These are phyloP conservation scores for Lottia scabra DNA, from an alignment of 2,888 invertebrate genomes.

Conservation along the genomic window DNA sequence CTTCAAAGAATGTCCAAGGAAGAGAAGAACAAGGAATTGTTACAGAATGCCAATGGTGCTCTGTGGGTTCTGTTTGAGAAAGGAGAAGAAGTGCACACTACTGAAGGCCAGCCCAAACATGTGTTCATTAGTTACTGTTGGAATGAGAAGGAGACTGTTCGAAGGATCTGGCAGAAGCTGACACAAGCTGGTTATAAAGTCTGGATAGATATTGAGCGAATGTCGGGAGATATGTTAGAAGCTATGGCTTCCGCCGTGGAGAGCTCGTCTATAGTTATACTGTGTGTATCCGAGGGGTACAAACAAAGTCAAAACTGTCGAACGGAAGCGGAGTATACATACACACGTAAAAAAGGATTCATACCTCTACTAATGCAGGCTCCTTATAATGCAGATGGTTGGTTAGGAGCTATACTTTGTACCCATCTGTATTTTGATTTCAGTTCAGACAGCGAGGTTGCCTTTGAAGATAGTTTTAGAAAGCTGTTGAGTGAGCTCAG, in stretches of 20 bases:
- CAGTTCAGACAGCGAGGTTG: background rate
- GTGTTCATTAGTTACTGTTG: constrained; percentile 62
- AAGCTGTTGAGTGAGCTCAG: background rate
- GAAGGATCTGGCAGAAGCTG: constrained; percentile 47
- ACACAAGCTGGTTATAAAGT: constrained; percentile 26
- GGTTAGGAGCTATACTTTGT: background rate
- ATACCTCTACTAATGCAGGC: background rate
- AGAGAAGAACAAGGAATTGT: constrained; percentile 36
- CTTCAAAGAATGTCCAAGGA: background rate
- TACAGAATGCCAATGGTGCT: constrained; percentile 50
- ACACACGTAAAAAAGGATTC: background rate
- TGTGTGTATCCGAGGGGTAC: background rate
- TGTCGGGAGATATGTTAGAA: background rate
- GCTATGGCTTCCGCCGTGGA: background rate
- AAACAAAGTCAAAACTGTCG: background rate
- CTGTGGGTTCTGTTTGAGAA: constrained; percentile 50
- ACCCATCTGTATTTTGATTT: background rate
- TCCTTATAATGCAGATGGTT: background rate
- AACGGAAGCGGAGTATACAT: background rate
- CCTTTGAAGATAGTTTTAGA: background rate
- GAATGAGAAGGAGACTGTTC: constrained; percentile 54
- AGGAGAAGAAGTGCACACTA: constrained; percentile 50
- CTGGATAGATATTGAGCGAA: background rate
- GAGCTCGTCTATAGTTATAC: background rate
- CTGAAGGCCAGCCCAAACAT: constrained; percentile 29